Percentiles rank a stretch among this genome's conserved stretches.
phyloP scores from a whole-genome alignment of 2,888 invertebrate genomes.

The Odontomyia ornata region DNA sequence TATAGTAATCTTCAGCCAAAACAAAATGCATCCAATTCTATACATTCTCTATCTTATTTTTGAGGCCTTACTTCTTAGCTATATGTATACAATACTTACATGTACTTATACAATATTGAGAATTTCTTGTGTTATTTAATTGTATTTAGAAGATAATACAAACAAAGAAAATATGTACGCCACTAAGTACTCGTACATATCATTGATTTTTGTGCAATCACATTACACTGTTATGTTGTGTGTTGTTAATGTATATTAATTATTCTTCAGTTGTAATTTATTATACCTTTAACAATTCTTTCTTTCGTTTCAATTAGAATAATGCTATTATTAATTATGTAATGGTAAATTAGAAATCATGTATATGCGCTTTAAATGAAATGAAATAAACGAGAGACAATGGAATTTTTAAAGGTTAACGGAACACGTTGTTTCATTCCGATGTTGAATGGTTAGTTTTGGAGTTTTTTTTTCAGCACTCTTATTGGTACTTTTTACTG shows the following conservation, averaged over 20 bases:
- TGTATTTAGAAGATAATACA: too few species aligned
- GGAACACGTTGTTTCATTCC: background rate
- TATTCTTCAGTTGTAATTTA: background rate
- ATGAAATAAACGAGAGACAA: conserved; percentile 38
- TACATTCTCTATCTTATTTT: conserved; percentile 39
- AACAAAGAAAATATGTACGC: too few species aligned
- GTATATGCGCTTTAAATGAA: conserved; percentile 43
- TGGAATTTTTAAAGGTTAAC: conserved; percentile 42
- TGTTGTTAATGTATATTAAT: conserved; percentile 32
- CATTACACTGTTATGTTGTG: conserved; percentile 8
- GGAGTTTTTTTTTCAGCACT: too few species aligned
- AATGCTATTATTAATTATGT: conserved; percentile 36
- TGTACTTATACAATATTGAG: conserved; percentile 10
- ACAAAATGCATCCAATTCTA: conserved; percentile 13
- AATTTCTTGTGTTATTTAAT: background rate
- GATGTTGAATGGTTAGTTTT: too few species aligned
- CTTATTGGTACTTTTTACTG: too few species aligned
- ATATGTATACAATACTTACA: conserved; percentile 27
- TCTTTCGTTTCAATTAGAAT: conserved; percentile 18
- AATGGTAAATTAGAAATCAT: conserved; percentile 37
- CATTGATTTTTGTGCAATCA: too few species aligned
- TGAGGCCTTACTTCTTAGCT: conserved; percentile 45
- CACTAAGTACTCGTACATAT: too few species aligned
- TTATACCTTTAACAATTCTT: background rate
- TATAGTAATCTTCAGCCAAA: background rate